phyloP scores from a whole-genome alignment of 2,797 vertebrate species.

The Silurus lanzhouensis region DNA sequence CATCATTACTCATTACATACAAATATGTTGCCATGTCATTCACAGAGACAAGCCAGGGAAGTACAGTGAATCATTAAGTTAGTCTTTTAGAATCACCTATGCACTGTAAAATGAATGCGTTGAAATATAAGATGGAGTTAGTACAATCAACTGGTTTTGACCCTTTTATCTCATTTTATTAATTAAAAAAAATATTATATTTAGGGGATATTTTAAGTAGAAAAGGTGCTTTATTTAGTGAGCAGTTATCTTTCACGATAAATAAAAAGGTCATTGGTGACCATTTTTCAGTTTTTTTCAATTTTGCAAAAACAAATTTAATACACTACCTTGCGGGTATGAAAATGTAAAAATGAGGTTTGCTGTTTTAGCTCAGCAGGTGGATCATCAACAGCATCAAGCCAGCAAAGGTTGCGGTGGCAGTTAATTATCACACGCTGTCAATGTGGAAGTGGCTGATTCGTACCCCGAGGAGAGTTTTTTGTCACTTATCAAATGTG shows the following conservation, averaged over 20 bases:
- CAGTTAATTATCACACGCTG: constrained; percentile 38
- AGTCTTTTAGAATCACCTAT: neutral
- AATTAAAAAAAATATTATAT: neutral
- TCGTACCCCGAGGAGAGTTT: constrained; percentile 23
- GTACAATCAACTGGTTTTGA: neutral
- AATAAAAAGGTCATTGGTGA: neutral
- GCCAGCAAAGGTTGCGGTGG: constrained; percentile 15
- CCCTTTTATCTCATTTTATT: neutral
- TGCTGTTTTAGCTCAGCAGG: constrained; percentile 4
- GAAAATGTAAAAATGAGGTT: constrained; percentile 13
- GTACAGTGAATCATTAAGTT: neutral
- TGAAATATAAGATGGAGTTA: neutral
- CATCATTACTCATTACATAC: neutral
- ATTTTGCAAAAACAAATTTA: constrained; percentile 1
- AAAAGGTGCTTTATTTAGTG: neutral
- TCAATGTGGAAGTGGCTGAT: constrained; percentile 26
- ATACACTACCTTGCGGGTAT: neutral
- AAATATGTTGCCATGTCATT: neutral
- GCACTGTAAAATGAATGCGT: neutral
- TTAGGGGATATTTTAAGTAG: neutral
- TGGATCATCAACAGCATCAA: constrained; percentile 22
- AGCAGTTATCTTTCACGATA: neutral
- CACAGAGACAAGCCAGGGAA: neutral
- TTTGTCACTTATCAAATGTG: constrained; percentile 20
- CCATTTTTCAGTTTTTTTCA: neutral